These are phyloP conservation scores for Piscicola geometra DNA, from an alignment of 2,888 invertebrate species.

Conservation along the genomic window DNA sequence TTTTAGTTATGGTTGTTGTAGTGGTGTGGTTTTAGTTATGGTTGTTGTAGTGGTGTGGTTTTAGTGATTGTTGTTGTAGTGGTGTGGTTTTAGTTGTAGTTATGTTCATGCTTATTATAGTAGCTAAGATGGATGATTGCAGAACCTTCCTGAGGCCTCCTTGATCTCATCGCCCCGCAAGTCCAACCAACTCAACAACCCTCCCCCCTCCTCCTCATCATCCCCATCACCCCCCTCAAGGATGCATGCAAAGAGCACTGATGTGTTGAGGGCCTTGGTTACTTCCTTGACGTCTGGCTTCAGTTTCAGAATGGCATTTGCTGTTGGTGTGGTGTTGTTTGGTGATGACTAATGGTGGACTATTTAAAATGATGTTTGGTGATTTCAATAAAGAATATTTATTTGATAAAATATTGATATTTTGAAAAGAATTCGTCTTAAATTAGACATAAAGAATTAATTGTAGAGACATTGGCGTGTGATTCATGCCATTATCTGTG, in stretches of 20 bases:
- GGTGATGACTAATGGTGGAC: neutral
- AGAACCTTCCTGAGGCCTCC: conserved; percentile 30
- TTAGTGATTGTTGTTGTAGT: too few species aligned
- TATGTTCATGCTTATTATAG: too few species aligned
- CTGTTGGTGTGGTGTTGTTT: neutral
- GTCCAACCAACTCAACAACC: conserved; percentile 17
- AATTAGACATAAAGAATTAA: too few species aligned
- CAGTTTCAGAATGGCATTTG: neutral
- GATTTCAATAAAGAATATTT: neutral
- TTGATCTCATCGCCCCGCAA: conserved; percentile 9
- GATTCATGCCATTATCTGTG: too few species aligned
- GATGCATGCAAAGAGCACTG: neutral
- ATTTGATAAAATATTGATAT: too few species aligned
- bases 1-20: too few species aligned
- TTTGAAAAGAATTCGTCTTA: too few species aligned
- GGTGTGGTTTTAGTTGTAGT: too few species aligned
- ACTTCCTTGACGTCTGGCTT: conserved; percentile 2
- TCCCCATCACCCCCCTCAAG: neutral
- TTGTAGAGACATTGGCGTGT: too few species aligned
- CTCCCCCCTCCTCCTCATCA: neutral
- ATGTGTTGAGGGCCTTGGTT: neutral
- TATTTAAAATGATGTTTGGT: neutral
- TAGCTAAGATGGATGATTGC: too few species aligned
- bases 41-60: too few species aligned
- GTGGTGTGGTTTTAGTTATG: too few species aligned